Conservation (phyloP, 2,888 invertebrate species). For the Drosophila flavopinicola region DNA sequence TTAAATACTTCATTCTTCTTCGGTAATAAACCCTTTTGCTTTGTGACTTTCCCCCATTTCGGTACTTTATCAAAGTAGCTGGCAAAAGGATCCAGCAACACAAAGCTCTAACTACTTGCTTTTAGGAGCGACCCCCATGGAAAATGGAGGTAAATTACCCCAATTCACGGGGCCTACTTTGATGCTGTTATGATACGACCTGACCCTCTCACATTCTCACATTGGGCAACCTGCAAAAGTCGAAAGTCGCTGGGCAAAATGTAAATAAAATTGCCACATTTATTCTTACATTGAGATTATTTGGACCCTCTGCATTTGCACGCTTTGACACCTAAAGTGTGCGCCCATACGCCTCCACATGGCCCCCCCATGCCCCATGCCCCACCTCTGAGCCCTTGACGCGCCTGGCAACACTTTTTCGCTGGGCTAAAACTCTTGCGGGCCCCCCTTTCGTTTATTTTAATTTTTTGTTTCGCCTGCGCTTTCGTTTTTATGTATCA, state of each 20-base stretch:
- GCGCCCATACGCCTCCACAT: conserved; percentile 69
- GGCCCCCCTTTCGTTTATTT: conserved; percentile 66
- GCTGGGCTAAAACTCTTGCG: conserved; percentile 14
- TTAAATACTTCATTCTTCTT: not conserved
- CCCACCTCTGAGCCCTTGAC: conserved; percentile 36
- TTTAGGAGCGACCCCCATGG: conserved; percentile 1
- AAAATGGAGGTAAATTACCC: conserved; percentile 69
- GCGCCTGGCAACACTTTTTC: conserved; percentile 43
- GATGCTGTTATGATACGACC: conserved; percentile 14
- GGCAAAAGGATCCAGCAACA: conserved; percentile 9
- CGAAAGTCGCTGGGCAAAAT: conserved; percentile 56
- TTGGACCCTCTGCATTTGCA: conserved; percentile 42
- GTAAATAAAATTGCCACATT: conserved; percentile 79
- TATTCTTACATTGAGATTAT: conserved; percentile 37
- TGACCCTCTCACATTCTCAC: conserved; percentile 29
- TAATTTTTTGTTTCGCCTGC: conserved; percentile 76
- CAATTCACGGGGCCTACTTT: conserved; percentile 60
- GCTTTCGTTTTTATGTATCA: conserved; percentile 70
- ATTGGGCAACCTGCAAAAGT: conserved; percentile 43
- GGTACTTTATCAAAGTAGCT: conserved; percentile 16
- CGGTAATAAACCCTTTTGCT: not conserved
- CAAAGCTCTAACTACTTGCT: conserved; percentile 25
- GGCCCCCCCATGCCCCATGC: not conserved
- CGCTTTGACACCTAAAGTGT: conserved; percentile 80
- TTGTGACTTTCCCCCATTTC: not conserved